These are phyloP conservation scores for Habroteleia sp. DNA, from an alignment of 2,888 invertebrate genomes.

Conservation along the genomic window DNA sequence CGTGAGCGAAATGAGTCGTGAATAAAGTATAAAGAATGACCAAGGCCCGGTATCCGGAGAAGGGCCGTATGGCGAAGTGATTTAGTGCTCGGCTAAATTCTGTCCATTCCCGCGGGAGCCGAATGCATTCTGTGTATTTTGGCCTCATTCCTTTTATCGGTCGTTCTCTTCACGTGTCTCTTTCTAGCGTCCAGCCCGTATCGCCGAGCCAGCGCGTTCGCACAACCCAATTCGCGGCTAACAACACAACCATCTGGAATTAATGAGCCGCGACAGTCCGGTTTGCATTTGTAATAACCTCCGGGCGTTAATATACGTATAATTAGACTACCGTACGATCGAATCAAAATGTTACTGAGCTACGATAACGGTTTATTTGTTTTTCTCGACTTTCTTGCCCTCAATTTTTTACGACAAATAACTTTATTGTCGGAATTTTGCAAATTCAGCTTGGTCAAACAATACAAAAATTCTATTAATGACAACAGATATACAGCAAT, in stretches of 20 bases:
- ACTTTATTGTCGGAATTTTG: not conserved
- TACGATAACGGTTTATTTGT: conserved; percentile 11
- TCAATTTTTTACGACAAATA: conserved; percentile 2
- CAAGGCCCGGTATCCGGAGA: conserved; percentile 48
- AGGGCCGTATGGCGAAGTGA: conserved; percentile 65
- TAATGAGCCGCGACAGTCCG: conserved; percentile 50
- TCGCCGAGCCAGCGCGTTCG: not conserved
- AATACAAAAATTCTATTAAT: no score
- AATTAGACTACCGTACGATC: conserved; percentile 36
- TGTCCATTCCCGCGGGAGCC: conserved; percentile 62
- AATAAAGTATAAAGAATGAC: conserved; percentile 73
- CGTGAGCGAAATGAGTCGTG: conserved; percentile 68
- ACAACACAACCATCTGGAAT: conserved; percentile 24
- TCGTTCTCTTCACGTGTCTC: conserved; percentile 1
- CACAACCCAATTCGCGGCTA: conserved; percentile 6
- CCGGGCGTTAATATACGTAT: conserved; percentile 42
- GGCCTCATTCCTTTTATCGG: conserved; percentile 24
- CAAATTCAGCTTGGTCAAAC: not conserved
- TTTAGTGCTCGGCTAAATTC: conserved; percentile 68
- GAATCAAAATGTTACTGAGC: conserved; percentile 22
- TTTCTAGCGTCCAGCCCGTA: conserved; percentile 7
- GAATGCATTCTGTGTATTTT: conserved; percentile 49
- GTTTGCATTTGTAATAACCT: conserved; percentile 45
- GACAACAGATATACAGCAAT: no score
- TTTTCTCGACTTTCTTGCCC: conserved; percentile 8